Evolutionary conservation across 2,888 invertebrate species (phyloP), one percentile per base, ranked within the genome.

Genomic region (Stenichneumon culpator): DNA sequence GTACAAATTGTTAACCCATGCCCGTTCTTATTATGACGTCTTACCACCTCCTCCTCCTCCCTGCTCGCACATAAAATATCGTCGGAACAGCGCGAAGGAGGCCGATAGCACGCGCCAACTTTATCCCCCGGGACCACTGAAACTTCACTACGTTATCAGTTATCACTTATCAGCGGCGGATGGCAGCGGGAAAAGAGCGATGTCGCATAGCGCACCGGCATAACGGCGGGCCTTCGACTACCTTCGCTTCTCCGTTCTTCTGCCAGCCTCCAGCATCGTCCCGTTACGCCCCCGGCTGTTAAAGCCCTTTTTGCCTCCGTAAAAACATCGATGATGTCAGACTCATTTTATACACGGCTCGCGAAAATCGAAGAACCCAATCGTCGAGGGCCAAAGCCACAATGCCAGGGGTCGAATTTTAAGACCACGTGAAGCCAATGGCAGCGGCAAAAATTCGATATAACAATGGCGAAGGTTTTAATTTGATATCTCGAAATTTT

Each of bases 1-100:
- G 75, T 86, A 83, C 82, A 87, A 86, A 87, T 86, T 81, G 87
- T 84, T 84, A 80, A 82, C 54, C 70, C 79, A 32, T 74, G 14
- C 72, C 73, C 67, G 63, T 70, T 75, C 52, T 2, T 39, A 67
- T 79, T 79, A 44, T 44, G 63, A 44, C 73, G 25, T 19, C 39
- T 60, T 73, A 22, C 36, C 69, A 54, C 69, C 47, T 60, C 32
- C 2, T 68, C 47, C 54, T 80, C 36, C 54, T 25, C 77, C 5
- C 47, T 9, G 63, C 5, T 44, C 5, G 19, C 4, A 25, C 44
- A 44, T n/a, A 47, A 73, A 19, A 19, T 36, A 3, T 44, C 39
- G 39, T 44, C 63, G 22, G 5, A 73, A 28, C 25, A 16, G 75
- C 44, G 39, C 39, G 32, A 7, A n/a, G 22, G 11, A 57, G 3